Evolutionary conservation across 2,797 vertebrate species (phyloP).

Genomic region (Cyprinodon diabolis): DNA sequence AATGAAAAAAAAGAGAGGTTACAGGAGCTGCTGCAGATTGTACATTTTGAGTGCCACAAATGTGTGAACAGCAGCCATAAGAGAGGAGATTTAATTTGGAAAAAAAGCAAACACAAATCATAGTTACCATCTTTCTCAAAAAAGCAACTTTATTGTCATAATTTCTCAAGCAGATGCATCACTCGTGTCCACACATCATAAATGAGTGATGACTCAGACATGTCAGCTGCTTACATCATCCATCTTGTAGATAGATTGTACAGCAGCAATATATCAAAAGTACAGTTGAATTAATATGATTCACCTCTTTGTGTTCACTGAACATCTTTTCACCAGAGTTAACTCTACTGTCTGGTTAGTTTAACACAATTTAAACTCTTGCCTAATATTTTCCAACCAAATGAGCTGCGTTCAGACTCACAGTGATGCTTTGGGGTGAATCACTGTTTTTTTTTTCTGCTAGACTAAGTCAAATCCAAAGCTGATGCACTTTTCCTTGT

Average conservation of each 20-base stretch:
- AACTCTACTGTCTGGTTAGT: background rate
- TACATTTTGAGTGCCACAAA: too few relatives aligned
- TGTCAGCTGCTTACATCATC: background rate
- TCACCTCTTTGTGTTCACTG: background rate
- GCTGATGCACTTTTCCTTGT: background rate
- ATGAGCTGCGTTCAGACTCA: background rate
- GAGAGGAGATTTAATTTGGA: too few relatives aligned
- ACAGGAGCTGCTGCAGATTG: too few relatives aligned
- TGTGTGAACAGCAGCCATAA: too few relatives aligned
- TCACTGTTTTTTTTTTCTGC: background rate
- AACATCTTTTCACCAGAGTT: background rate
- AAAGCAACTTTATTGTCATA: background rate
- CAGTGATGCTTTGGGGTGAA: conserved; percentile 1
- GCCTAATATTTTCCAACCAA: conserved; percentile 5
- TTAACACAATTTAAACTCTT: conserved; percentile 5
- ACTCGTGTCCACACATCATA: background rate
- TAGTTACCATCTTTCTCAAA: background rate
- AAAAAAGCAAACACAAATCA: background rate
- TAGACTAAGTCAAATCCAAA: background rate
- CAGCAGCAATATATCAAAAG: too few relatives aligned
- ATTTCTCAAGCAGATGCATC: background rate
- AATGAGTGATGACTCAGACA: background rate
- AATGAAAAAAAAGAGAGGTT: too few relatives aligned
- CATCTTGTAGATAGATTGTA: background rate
- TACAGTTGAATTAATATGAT: background rate